Evolutionary conservation across 2,113 vertebrate species (phyloP), one percentile per base, ranked within the genome.

Genomic region (Oryzias curvinotus): DNA sequence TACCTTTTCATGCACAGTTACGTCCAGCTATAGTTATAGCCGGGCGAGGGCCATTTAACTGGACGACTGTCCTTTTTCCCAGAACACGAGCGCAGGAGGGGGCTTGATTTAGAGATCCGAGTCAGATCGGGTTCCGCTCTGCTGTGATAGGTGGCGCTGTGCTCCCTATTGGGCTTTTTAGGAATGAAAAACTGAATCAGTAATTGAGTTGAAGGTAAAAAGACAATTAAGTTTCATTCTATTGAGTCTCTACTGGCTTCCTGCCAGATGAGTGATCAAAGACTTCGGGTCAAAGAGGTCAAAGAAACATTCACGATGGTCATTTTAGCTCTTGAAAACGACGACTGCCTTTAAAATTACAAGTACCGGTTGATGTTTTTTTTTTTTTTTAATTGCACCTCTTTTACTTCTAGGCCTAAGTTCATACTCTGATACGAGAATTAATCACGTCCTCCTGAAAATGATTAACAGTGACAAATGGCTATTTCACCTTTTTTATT

Each of bases 401-500:
- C 10, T 36, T 36, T 12, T 36, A 36, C 36, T 36, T 10, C 10
- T 10, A 36, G 36, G 36, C 10, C 36, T 36, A 36, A 36, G 36
- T 36, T 36, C 36, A 36, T 36, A 36, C 10, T 36, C 36, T 12
- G 36, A 36, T 36, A 10, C 8, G 2, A 36, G 14, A 13, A 44
- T 78, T 52, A 52, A 73, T 78, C 59, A 72, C 53, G 15, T 25
- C 1, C 47, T 66, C 13, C 5, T 25, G 47, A 62, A 26, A 63
- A 30, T 44, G 65, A 55, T 43, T 54, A 48, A 44, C 19, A 19
- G 58, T 68, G 67, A 80, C 53, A 48, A 14, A 75, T 2, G 59
- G 74, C 26, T 18, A 44, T 23, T 23, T 74, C 15, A 52, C 4
- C 25, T 47, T 43, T 36, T 45, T 49, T 21, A 16, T 53, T 46